Base-by-base conservation (phyloP, 2,113 vertebrate species). In the Myxocyprinus asiaticus region DNA sequence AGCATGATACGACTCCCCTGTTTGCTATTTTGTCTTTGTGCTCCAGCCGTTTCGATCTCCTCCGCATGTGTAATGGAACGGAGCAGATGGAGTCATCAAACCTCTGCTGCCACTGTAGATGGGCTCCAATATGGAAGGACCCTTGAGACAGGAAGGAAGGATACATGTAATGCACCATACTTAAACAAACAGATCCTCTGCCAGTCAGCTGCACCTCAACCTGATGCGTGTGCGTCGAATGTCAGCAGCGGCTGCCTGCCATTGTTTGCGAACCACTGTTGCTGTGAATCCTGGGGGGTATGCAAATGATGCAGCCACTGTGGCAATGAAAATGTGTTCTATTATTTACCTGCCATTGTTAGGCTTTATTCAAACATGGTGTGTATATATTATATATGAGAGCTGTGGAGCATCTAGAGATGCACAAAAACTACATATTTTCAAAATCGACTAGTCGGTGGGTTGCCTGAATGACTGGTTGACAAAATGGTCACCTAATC, bases 171-270 rank as follows among this genome's bases (percentile, higher is more conserved):
- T 77, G 76, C 51, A 0, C 48, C 22, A 53, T 61, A 72, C 84
- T 33, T 84, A 81, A 84, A 84, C 77, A 78, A 64, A 84, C 79
- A 85, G 67, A 53, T 77, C 66, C 81, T 0, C 0, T 65, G 75
- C 67, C 78, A 87, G 86, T 85, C 84, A 79, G 69, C 5, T 7
- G 67, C 77, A 83, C 76, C 61, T 89, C 82, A 79, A 74, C 63
- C 68, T 81, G 83, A 86, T 66, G 72, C 83, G 84, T 85, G 85
- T 74, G 78, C 82, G 73, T 9, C 62, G 75, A 91, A 89, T 81
- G 71, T 87, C 84, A 90, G 76, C 82, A 86, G 86, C 78, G 44
- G 47, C 58, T 5, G 11, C 69, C 75, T 76, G 65, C 76, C 68
- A 81, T 84, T 75, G 77, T 84, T 59, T 84, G 81, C 33, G 75